Evolutionary conservation across 2,888 invertebrate genomes (phyloP).

Genomic region (Chrysina gloriosa): DNA sequence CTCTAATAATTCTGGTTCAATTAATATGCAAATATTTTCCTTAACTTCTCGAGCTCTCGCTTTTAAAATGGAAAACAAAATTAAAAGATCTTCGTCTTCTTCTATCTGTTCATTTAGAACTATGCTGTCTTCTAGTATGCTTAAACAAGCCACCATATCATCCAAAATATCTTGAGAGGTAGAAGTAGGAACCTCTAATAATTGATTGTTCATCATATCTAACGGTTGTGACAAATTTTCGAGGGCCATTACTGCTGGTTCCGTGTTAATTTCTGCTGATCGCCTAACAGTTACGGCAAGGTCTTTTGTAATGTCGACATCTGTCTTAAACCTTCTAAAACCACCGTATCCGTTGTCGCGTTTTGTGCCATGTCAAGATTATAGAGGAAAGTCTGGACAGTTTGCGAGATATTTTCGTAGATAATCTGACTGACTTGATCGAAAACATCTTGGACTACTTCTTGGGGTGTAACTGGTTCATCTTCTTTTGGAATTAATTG

Average conservation of each 20-base stretch:
- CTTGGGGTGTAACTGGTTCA: constrained; percentile 46
- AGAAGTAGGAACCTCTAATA: constrained; percentile 55
- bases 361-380: constrained; percentile 61
- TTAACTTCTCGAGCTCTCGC: constrained; percentile 56
- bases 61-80: constrained; percentile 56
- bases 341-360: constrained; percentile 54
- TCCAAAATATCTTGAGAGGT: constrained; percentile 56
- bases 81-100: constrained; percentile 54
- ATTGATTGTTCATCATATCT: constrained; percentile 62
- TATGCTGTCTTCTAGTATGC: constrained; percentile 60
- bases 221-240: constrained; percentile 68
- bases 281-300: constrained; percentile 56
- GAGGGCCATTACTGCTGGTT: constrained; percentile 63
- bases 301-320: constrained; percentile 61
- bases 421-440: constrained; percentile 62
- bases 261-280: constrained; percentile 55
- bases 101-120: constrained; percentile 54
- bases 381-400: constrained; percentile 59
- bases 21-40: constrained; percentile 59
- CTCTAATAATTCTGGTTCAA: constrained; percentile 49
- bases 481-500: constrained; percentile 50
- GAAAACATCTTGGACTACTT: constrained; percentile 62
- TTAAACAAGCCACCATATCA: constrained; percentile 58
- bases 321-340: constrained; percentile 60
- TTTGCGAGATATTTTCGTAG: constrained; percentile 58